These are phyloP conservation scores for Platichthys stellatus DNA, from an alignment of 2,113 vertebrate genomes.

Conservation along the genomic window DNA sequence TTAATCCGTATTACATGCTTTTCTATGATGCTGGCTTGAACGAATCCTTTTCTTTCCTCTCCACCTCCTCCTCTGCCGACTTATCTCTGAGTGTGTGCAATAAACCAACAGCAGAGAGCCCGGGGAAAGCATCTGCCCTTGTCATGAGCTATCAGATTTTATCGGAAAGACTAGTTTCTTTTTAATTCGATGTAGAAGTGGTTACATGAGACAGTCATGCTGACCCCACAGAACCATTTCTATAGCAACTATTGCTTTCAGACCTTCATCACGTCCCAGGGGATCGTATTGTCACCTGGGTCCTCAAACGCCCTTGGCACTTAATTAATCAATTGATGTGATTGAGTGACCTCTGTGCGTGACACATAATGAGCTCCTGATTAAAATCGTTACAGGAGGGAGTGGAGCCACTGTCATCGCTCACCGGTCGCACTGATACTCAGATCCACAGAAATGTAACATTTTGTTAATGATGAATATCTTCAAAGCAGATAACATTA, in stretches of 20 bases:
- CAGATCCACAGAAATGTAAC: not conserved
- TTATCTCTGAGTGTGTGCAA: slow-evolving; percentile 26
- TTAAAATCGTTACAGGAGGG: slow-evolving; percentile 69
- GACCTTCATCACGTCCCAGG: slow-evolving; percentile 31
- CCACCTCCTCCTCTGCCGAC: slow-evolving; percentile 40
- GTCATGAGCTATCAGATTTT: slow-evolving; percentile 44
- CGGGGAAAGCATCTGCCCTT: slow-evolving; percentile 51
- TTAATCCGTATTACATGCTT: slow-evolving; percentile 65
- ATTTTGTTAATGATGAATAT: slow-evolving; percentile 10
- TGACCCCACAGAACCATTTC: slow-evolving; percentile 48
- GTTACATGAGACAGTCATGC: slow-evolving; percentile 29
- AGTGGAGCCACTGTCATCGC: slow-evolving; percentile 35
- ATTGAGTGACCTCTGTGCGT: slow-evolving; percentile 68
- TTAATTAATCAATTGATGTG: slow-evolving; percentile 77
- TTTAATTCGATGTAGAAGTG: slow-evolving; percentile 53
- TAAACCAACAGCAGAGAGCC: slow-evolving; percentile 27
- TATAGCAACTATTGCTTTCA: slow-evolving; percentile 54
- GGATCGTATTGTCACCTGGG: slow-evolving; percentile 58
- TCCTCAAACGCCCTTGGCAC: slow-evolving; percentile 62
- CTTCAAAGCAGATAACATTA: not conserved
- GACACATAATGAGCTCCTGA: slow-evolving; percentile 74
- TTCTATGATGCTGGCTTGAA: slow-evolving; percentile 49
- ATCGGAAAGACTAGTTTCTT: slow-evolving; percentile 40
- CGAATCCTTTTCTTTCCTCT: slow-evolving; percentile 51
- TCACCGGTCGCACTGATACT: slow-evolving; percentile 5